Evolutionary conservation across 2,888 invertebrate genomes (phyloP).

Genomic region (Hemithea aestivaria): DNA sequence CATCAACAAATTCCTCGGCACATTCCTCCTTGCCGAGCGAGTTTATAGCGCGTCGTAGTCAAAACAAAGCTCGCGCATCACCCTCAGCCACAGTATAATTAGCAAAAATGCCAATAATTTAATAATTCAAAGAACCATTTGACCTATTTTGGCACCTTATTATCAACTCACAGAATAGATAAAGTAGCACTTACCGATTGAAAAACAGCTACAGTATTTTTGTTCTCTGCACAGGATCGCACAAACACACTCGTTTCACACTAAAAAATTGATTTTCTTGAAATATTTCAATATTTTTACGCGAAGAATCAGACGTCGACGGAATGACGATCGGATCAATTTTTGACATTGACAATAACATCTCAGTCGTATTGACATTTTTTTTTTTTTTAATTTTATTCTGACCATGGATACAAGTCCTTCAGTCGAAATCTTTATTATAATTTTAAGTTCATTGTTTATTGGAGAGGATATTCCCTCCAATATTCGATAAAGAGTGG

Average conservation of each 20-base stretch:
- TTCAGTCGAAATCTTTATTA: no score
- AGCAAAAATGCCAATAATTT: constrained; percentile 36
- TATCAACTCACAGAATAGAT: constrained; percentile 24
- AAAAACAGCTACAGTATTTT: constrained; percentile 4
- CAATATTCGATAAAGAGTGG: no score
- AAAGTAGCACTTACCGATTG: constrained; percentile 35
- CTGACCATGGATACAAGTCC: no score
- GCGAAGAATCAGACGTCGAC: constrained; percentile 8
- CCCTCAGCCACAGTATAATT: constrained; percentile 19
- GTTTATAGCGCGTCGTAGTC: constrained; percentile 10
- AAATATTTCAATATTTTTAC: constrained; percentile 36
- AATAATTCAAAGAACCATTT: constrained; percentile 45
- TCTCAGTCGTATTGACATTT: no score
- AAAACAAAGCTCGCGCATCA: constrained; percentile 16
- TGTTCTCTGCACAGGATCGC: constrained; percentile 7
- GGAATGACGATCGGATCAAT: background rate
- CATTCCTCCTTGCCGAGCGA: background rate
- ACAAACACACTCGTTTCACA: constrained; percentile 38
- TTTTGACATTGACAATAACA: constrained; percentile 1
- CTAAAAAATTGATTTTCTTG: constrained; percentile 30
- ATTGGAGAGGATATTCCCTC: no score
- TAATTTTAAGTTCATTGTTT: no score
- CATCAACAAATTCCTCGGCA: constrained; percentile 4
- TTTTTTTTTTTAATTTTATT: no score
- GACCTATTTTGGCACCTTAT: constrained; percentile 49